A percentile compares a stretch with the other conserved stretches of the same genome.
phyloP scores from a whole-genome alignment of 2,888 invertebrate species.

The Allacma fusca region DNA sequence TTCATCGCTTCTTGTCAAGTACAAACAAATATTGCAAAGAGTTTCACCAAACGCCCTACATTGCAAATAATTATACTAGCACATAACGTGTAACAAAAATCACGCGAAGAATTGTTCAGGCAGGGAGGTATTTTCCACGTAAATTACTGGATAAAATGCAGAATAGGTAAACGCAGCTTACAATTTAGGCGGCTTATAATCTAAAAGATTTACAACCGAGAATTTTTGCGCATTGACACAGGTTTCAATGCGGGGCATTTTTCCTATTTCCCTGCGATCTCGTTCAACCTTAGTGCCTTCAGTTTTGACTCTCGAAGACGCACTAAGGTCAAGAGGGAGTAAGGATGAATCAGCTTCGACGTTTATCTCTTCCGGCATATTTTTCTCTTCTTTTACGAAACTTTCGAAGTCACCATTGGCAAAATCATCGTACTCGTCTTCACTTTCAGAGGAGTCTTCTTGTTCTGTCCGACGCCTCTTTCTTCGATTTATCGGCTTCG shows the following conservation, averaged over 20 bases:
- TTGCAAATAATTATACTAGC: too few species aligned
- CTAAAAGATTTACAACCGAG: neutral
- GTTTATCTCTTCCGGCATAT: neutral
- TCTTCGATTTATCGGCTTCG: constrained; percentile 46
- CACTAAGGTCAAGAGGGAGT: constrained; percentile 14
- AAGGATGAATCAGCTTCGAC: neutral
- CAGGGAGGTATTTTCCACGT: too few species aligned
- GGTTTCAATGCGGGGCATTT: neutral
- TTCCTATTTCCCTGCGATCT: neutral
- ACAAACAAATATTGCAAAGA: too few species aligned
- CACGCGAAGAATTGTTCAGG: too few species aligned
- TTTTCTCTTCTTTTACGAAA: constrained; percentile 29
- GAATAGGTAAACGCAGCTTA: too few species aligned
- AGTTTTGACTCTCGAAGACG: neutral
- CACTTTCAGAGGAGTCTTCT: constrained; percentile 51
- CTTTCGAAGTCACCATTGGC: constrained; percentile 39
- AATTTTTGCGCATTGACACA: neutral
- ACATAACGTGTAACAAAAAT: too few species aligned
- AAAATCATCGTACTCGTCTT: constrained; percentile 40
- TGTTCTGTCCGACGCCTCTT: constrained; percentile 52
- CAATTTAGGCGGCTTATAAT: neutral
- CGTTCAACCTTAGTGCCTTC: neutral
- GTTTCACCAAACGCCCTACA: too few species aligned
- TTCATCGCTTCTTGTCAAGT: too few species aligned
- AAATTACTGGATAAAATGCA: too few species aligned